phyloP scores from a whole-genome alignment of 2,888 invertebrate species.

The Slavum lentiscoides region DNA sequence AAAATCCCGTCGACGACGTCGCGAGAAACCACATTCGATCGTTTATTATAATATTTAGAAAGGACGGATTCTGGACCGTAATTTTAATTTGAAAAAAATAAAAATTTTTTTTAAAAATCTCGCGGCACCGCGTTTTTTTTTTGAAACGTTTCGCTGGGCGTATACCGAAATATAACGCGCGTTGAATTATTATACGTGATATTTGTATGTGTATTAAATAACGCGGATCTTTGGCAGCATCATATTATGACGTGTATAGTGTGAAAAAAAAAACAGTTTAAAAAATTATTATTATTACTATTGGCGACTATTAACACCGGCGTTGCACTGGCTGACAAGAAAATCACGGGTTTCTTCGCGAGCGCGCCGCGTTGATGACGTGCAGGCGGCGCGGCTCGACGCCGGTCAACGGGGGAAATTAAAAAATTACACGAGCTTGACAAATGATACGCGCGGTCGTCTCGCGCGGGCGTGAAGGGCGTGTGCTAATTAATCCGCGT shows the following conservation, averaged over 20 bases:
- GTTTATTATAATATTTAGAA: no score
- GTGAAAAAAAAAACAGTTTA: neutral
- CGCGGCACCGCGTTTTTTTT: constrained; percentile 4
- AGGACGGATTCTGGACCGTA: neutral
- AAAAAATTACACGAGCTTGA: constrained; percentile 15
- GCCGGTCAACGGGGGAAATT: no score
- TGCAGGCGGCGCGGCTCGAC: neutral
- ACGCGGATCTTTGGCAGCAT: no score
- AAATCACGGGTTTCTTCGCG: constrained; percentile 38
- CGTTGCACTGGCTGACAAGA: constrained; percentile 35
- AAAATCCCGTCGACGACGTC: no score
- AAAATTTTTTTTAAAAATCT: neutral
- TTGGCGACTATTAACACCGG: neutral
- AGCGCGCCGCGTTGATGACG: neutral
- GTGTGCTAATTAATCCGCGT: constrained; percentile 33
- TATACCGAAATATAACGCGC: no score
- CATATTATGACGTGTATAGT: no score
- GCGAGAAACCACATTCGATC: no score
- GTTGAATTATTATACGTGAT: no score
- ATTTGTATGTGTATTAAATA: no score
- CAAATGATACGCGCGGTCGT: constrained; percentile 31
- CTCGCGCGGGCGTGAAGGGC: constrained; percentile 30
- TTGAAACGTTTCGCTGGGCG: no score
- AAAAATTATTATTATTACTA: neutral
- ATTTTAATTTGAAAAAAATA: neutral